Evolutionary conservation across 2,888 invertebrate species (phyloP), one percentile per base, ranked within the genome.

Genomic region (Piscicola geometra): DNA sequence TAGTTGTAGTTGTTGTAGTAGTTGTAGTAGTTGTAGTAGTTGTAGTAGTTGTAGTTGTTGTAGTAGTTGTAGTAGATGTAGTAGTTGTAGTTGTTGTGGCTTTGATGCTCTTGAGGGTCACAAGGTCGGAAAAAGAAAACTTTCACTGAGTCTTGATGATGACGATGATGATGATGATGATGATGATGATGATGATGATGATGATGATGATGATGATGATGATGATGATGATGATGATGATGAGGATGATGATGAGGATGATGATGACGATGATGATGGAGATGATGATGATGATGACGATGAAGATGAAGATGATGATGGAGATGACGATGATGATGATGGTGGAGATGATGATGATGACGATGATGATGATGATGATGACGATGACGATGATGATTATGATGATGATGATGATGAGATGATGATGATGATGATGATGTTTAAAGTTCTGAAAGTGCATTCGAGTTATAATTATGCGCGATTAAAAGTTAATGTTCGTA

Each of bases 391-490:
- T 30, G 66, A 66, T 67, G 33, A 15, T 64, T 3, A 64, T 30
- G 25, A 71, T 36, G 71, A 71, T 71, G 71, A 71, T 71, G 71
- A 71, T 71, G 71, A 71, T 71, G 71, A 71, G 71, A 71, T 71
- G 71, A 36, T 71, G 71, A 71, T 71, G 64, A n/a, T n/a, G n/a
- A n/a, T n/a, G n/a, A n/a, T n/a, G n/a, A 64, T 64, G 64, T 12
- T 64, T 5, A 64, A 12, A 30, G 21, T 64, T 5, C 5, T 64
- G 64, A 64, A n/a, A n/a, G n/a, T n/a, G n/a, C n/a, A n/a, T n/a
- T n/a, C n/a, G n/a, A n/a, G n/a, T n/a, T n/a, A n/a, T n/a, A n/a
- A n/a, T n/a, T n/a, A n/a, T n/a, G n/a, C n/a, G n/a, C n/a, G n/a
- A n/a, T n/a, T n/a, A n/a, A n/a, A n/a, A n/a, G n/a, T n/a, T n/a